Base-by-base conservation (phyloP, 2,113 vertebrate genomes). In the Pseudorectes ferrugineus region DNA sequence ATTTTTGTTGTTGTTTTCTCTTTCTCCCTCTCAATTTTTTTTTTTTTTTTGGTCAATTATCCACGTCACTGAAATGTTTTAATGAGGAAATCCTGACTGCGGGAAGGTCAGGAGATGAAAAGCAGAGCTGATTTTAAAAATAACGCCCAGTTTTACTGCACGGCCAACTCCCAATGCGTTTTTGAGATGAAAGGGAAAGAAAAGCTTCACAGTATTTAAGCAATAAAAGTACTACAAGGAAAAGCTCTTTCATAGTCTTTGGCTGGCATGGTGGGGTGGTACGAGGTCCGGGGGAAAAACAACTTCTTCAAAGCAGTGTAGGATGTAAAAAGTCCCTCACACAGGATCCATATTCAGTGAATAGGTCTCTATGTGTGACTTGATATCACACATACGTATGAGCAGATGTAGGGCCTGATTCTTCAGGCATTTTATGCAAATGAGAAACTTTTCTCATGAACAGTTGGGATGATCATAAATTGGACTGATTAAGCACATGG, bases 41-140 rank as follows among this genome's bases (percentile, higher is more conserved):
- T 45, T 35, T 51, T 35, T 48, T 85, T 77, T 72, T 82, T 46
- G 2, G 38, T 92, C 57, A 91, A 92, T 91, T 92, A 88, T 71
- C 55, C 46, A 52, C n/a, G 49, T 93, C 81, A 83, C 74, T 20
- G 26, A 87, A 90, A 80, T 91, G 71, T 91, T 96, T 95, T 96
- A 93, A 96, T 86, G 88, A 97, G 97, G 96, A 97, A 91, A 95
- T 96, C 82, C 75, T 49, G 45, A 54, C 88, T 89, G 68, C 12
- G 12, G 96, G 88, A 88, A 96, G 79, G 80, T 85, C 90, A 74
- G 66, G 38, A 76, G 82, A 97, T 96, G 86, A 96, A 95, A 97
- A 96, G 86, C 67, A 89, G 84, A 80, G 74, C 58, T 36, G 88
- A 89, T 96, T 97, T 96, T 89, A 88, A 95, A 97, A 97, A 95